Percentiles rank a stretch among this genome's conserved stretches.
Conservation (phyloP, 1,140 invertebrate species). For the Drosophila rhopaloa region DNA sequence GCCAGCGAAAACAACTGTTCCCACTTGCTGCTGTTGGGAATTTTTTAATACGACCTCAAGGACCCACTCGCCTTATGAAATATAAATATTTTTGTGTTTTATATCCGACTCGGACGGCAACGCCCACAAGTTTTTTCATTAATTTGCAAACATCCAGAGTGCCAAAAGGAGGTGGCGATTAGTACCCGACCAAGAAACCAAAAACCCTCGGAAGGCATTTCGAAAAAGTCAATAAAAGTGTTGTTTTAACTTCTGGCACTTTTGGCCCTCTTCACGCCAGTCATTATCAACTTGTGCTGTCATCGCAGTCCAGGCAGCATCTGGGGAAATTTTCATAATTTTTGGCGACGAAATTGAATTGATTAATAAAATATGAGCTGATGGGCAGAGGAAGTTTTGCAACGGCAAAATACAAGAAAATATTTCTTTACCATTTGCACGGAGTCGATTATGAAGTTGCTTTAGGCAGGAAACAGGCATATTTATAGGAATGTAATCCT, state of each 20-base stretch:
- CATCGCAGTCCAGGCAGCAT: conserved; percentile 11
- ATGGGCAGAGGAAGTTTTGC: background rate
- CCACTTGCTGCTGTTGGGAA: conserved; percentile 46
- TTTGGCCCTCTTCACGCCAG: conserved; percentile 16
- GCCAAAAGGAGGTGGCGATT: conserved; percentile 37
- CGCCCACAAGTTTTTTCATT: conserved; percentile 76
- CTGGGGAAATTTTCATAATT: conserved; percentile 57
- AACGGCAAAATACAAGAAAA: background rate
- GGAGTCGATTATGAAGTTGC: background rate
- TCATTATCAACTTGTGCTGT: conserved; percentile 68
- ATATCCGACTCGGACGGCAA: conserved; percentile 46
- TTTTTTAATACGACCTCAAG: conserved; percentile 79
- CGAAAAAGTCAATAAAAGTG: conserved; percentile 62
- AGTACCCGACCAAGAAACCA: conserved; percentile 24
- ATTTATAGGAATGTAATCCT: background rate
- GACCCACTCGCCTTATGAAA: conserved; percentile 53
- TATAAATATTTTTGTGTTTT: conserved; percentile 58
- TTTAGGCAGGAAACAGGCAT: too few relatives aligned
- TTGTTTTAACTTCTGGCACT: conserved; percentile 67
- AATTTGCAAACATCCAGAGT: conserved; percentile 50
- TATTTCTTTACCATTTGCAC: conserved; percentile 1
- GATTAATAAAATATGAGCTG: conserved; percentile 69
- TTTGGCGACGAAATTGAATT: conserved; percentile 70
- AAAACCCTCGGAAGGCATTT: background rate
- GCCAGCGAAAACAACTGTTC: conserved; percentile 35